Evolutionary conservation across 2,888 invertebrate species (phyloP), one percentile per base, ranked within the genome.

Genomic region (Notocelia uddmanniana): DNA sequence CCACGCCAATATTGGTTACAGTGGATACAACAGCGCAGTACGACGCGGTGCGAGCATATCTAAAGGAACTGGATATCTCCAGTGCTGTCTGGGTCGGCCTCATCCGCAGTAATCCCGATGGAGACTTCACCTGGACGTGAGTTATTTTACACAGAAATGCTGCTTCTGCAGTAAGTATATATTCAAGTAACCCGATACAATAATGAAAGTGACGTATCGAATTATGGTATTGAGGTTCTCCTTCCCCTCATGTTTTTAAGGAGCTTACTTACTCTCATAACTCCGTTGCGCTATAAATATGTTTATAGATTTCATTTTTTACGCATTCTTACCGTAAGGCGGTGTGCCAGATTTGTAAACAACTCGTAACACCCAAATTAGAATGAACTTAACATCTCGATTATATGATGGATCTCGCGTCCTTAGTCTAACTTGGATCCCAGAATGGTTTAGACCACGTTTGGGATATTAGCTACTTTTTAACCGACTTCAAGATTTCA

Each of bases 61-160:
- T 97, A 76, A 96, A 96, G 85, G 96, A 97, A 85, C 87, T 97
- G 89, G 97, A 97, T 85, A 96, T 97, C 74, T 95, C 95, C 54
- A 96, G 96, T 84, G 96, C 96, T 68, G 96, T 97, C 74, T 97
- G 97, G 97, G 96, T 97, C 79, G 97, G 97, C 73, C 94, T 97
- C 76, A 96, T 96, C 81, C 95, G 96, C 79, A 95, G 95, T 80
- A 95, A 95, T 80, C 95, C 96, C 70, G 96, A 96, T 78, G 95
- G 96, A 70, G 95, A 95, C 76, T 97, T 97, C 83, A 95, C 95
- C 79, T 97, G 97, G 97, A 96, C 96, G 97, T 97, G 92, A 95
- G 96, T 95, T 83, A 37, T 55, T 59, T 19, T 19, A 19, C 19
- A 9, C n/a, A n/a, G 15, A 52, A 52, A 52, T 48, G 8, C 3